These are phyloP conservation scores for Sepioteuthis lessoniana DNA, from an alignment of 2,888 invertebrate genomes.

Conservation along the genomic window DNA sequence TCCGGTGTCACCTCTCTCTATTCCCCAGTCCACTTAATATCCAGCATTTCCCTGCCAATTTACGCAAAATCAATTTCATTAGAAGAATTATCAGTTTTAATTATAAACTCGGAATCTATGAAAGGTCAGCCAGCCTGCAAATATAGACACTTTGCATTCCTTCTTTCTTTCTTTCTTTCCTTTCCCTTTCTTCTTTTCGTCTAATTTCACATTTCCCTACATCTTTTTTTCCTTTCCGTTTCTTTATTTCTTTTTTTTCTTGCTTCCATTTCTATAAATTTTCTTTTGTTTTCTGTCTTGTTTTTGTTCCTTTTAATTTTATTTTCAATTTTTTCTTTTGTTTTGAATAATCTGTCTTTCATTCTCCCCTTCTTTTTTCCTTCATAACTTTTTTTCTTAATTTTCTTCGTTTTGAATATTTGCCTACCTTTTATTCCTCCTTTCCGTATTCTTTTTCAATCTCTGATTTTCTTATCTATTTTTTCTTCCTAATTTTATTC, in stretches of 20 bases:
- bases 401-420: too few species aligned
- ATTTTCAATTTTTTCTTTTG: too few species aligned
- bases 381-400: neutral
- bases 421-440: neutral
- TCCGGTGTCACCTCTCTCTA: neutral
- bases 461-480: neutral
- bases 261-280: neutral
- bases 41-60: neutral
- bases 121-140: neutral
- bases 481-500: neutral
- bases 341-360: too few species aligned
- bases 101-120: neutral
- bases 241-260: neutral
- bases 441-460: neutral
- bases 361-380: too few species aligned
- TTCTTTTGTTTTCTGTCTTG: neutral
- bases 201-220: neutral
- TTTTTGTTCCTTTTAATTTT: too few species aligned
- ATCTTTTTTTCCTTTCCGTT: neutral
- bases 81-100: neutral
- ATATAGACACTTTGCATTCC: neutral
- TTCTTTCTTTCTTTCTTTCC: neutral
- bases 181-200: neutral
- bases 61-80: constrained; percentile 20
- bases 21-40: neutral